These are phyloP conservation scores for Temnothorax nylanderi DNA, from an alignment of 1,140 invertebrate species.

Conservation along the genomic window DNA sequence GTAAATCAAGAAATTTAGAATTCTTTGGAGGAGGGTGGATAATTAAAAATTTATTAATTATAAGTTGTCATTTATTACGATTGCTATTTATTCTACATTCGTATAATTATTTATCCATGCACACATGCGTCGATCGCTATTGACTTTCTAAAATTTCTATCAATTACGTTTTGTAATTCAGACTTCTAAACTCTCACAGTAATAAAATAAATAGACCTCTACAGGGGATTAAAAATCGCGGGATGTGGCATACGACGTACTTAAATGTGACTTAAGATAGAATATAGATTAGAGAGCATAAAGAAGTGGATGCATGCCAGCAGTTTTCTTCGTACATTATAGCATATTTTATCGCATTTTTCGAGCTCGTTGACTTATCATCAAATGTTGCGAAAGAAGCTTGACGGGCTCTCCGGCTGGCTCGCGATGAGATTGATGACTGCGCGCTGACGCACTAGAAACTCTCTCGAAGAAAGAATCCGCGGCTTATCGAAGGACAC, in stretches of 20 bases:
- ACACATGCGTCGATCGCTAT: not conserved
- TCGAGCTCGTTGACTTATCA: slow-evolving; percentile 45
- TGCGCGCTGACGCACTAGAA: slow-evolving; percentile 39
- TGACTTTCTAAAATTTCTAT: not conserved
- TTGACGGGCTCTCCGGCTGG: slow-evolving; percentile 10
- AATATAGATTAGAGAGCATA: not conserved
- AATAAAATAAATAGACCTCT: not conserved
- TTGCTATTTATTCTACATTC: not conserved
- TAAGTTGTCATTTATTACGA: not conserved
- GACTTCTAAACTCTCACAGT: not conserved
- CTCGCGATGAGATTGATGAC: slow-evolving; percentile 40
- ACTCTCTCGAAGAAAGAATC: slow-evolving; percentile 42
- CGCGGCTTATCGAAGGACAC: slow-evolving; percentile 41
- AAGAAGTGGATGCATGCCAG: slow-evolving; percentile 6
- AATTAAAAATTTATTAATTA: not conserved
- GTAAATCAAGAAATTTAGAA: not conserved
- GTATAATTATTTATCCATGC: not conserved
- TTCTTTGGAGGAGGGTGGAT: not conserved
- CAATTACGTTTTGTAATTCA: not conserved
- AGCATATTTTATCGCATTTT: slow-evolving; percentile 38
- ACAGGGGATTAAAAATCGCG: not conserved
- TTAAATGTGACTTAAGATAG: not conserved
- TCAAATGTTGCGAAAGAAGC: slow-evolving; percentile 45
- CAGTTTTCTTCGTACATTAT: slow-evolving; percentile 21
- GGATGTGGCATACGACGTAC: not conserved